phyloP scores from a whole-genome alignment of 2,888 invertebrate genomes.

The Cosmopolites sordidus region DNA sequence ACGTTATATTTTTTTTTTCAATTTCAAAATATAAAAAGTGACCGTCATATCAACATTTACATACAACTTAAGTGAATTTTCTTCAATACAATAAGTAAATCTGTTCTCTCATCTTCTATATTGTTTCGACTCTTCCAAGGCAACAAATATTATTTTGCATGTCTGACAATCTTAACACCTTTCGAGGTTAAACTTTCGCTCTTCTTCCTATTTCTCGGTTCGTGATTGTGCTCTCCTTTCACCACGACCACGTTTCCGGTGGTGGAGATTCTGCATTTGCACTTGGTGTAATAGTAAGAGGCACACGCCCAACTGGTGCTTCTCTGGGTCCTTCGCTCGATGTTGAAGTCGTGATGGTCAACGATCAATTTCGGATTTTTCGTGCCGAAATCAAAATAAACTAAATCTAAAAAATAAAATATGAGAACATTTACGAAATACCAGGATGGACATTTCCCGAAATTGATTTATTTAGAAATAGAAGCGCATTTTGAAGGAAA shows the following conservation, averaged over 20 bases:
- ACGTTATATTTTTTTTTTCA: too few relatives aligned
- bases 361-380: slow-evolving; percentile 37
- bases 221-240: slow-evolving; percentile 33
- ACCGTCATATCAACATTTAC: too few relatives aligned
- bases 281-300: slow-evolving; percentile 34
- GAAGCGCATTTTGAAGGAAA: too few relatives aligned
- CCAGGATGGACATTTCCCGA: too few relatives aligned
- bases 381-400: slow-evolving; percentile 29
- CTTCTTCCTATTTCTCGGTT: slow-evolving; percentile 29
- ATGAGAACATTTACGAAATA: too few relatives aligned
- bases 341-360: slow-evolving; percentile 34
- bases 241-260: slow-evolving; percentile 33
- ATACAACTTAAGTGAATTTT: too few relatives aligned
- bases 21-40: too few relatives aligned
- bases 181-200: slow-evolving; percentile 34
- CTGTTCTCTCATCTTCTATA: too few relatives aligned
- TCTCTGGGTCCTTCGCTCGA: slow-evolving; percentile 31
- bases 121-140: too few relatives aligned
- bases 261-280: slow-evolving; percentile 34
- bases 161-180: slow-evolving; percentile 31
- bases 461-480: too few relatives aligned
- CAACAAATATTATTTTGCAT: slow-evolving; percentile 11
- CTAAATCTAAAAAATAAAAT: slow-evolving; percentile 8
- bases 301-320: slow-evolving; percentile 37
- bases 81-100: too few relatives aligned